Evolutionary conservation across 2,888 invertebrate species (phyloP), one percentile per base, ranked within the genome.

Genomic region (Pilophorus perplexus): DNA sequence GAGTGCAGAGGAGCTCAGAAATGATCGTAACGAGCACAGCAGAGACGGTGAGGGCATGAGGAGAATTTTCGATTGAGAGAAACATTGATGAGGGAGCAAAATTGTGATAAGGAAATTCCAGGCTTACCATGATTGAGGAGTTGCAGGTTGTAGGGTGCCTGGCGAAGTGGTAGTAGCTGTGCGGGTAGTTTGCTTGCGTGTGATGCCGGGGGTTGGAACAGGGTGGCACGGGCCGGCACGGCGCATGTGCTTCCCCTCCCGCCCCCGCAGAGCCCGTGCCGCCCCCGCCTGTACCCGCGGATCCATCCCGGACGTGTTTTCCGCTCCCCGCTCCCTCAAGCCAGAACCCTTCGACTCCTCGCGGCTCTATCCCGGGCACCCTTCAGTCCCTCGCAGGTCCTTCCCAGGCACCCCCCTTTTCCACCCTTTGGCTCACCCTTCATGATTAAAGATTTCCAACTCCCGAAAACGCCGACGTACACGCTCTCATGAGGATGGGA

Each of bases 391-490:
- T 22, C 42, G 18, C 52, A n/a, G 20, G 22, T 12, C 59, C 55
- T 2, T n/a, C 14, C 55, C 64, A 20, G 38, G 55, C 48, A 38
- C 65, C 40, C 10, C 18, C 62, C 16, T 6, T 5, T 28, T 18
- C 27, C 33, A 1, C 18, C 14, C 48, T 2, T 23, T 28, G 25
- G 20, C 18, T 48, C 62, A 20, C 62, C 46, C 46, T 23, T 66
- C 59, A 62, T 67, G 67, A 67, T 67, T 67, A 67, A 67, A 67
- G 67, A 67, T 67, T 67, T 62, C 67, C 67, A 67, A 52, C 60
- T 57, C 67, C n/a, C 52, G 37, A 38, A 38, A 44, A 54, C 25
- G 57, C 27, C 59, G 37, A 33, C 62, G 33, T 14, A 20, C 23
- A n/a, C n/a, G n/a, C n/a, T n/a, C n/a, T 33, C 33, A 33, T 12